Evolutionary conservation across 2,113 vertebrate genomes (phyloP).

Genomic region (Lepus americanus): DNA sequence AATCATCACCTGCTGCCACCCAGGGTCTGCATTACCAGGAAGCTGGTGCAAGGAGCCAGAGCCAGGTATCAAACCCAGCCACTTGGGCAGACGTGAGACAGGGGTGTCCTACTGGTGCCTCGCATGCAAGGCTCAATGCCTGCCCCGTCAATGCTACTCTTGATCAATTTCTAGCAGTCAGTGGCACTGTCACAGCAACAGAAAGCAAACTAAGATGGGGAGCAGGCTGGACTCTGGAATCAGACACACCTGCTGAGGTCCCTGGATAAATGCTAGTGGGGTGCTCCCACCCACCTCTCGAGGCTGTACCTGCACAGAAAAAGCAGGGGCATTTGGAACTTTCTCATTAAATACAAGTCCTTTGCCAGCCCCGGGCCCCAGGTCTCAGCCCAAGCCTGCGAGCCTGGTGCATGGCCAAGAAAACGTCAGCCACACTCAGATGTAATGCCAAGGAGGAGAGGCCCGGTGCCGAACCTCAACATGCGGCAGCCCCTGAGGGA

Average conservation of each 20-base stretch:
- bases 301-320: not conserved
- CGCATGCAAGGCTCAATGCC: no score
- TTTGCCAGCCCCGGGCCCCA: not conserved
- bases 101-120: no score
- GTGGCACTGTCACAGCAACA: no score
- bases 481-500: no score
- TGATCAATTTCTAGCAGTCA: no score
- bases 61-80: no score
- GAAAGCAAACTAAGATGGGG: no score
- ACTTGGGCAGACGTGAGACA: no score
- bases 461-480: rapidly evolving
- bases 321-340: rapidly evolving
- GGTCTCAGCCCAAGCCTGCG: not conserved
- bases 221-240: not conserved
- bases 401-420: rapidly evolving
- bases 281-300: not conserved
- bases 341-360: not conserved
- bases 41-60: no score
- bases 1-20: no score
- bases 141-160: no score
- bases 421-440: rapidly evolving
- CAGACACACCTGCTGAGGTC: not conserved
- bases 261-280: rapidly evolving
- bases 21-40: no score
- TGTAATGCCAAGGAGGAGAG: rapidly evolving